Conservation (phyloP, 2,113 vertebrate genomes). For the Macquaria ambigua region DNA sequence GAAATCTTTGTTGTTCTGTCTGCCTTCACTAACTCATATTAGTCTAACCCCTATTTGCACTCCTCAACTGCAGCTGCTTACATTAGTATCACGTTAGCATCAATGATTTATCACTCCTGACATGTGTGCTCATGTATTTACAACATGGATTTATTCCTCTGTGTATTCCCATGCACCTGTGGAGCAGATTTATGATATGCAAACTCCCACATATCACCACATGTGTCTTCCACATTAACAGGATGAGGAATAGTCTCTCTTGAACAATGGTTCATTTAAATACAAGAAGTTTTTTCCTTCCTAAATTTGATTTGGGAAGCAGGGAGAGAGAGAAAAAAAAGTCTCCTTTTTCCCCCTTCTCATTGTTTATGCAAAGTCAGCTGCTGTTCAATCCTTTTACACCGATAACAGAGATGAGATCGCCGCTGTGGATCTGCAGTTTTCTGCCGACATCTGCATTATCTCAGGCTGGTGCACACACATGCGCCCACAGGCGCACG, state of each 20-base stretch:
- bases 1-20: constrained; percentile 7
- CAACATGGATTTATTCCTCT: constrained; percentile 42
- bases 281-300: constrained; percentile 33
- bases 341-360: neutral
- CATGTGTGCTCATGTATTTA: constrained; percentile 63
- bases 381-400: constrained; percentile 55
- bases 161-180: constrained; percentile 53
- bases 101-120: constrained; percentile 55
- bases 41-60: neutral
- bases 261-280: constrained; percentile 18
- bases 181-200: constrained; percentile 56
- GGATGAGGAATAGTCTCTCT: constrained; percentile 33
- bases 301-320: constrained; percentile 43
- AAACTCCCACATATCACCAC: constrained; percentile 37
- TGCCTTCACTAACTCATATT: neutral
- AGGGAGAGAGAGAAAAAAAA: constrained; percentile 12
- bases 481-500: constrained; percentile 31
- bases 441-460: constrained; percentile 77
- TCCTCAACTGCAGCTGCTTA: constrained; percentile 43
- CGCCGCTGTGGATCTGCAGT: constrained; percentile 45
- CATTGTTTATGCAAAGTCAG: constrained; percentile 79
- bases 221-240: constrained; percentile 45
- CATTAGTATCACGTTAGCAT: constrained; percentile 43
- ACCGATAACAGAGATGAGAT: constrained; percentile 70
- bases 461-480: constrained; percentile 54